Conservation (phyloP, 2,797 vertebrate species). For the Vespertilio murinus region DNA sequence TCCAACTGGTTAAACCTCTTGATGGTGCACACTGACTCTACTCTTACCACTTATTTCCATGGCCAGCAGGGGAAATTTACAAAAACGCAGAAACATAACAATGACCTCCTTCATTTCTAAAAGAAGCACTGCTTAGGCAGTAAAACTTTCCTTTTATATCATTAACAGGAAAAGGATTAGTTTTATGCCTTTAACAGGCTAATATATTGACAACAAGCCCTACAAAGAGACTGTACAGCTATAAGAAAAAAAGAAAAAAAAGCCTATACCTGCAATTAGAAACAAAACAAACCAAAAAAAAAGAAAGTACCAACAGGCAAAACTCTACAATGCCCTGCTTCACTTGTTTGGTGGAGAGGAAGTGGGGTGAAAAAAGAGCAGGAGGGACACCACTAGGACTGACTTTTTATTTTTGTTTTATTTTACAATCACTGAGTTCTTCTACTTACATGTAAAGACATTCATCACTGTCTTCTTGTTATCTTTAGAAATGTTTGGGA, state of each 20-base stretch:
- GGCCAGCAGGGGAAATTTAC: neutral
- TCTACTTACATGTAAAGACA: neutral
- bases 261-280: neutral
- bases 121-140: neutral
- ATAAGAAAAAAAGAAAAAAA: neutral
- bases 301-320: neutral
- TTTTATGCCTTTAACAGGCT: neutral
- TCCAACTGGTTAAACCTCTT: neutral
- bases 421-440: neutral
- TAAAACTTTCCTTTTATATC: neutral
- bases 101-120: neutral
- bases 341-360: neutral
- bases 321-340: neutral
- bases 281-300: neutral
- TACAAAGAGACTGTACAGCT: neutral
- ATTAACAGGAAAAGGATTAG: slow-evolving; percentile 2
- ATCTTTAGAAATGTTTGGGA: neutral
- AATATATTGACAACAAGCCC: neutral
- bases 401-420: neutral
- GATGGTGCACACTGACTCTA: neutral
- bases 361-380: neutral
- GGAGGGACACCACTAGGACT: neutral
- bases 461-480: neutral
- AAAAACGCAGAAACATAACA: neutral
- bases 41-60: neutral